Evolutionary conservation across 2,113 vertebrate species (phyloP).

Genomic region (Microtus montanus): DNA sequence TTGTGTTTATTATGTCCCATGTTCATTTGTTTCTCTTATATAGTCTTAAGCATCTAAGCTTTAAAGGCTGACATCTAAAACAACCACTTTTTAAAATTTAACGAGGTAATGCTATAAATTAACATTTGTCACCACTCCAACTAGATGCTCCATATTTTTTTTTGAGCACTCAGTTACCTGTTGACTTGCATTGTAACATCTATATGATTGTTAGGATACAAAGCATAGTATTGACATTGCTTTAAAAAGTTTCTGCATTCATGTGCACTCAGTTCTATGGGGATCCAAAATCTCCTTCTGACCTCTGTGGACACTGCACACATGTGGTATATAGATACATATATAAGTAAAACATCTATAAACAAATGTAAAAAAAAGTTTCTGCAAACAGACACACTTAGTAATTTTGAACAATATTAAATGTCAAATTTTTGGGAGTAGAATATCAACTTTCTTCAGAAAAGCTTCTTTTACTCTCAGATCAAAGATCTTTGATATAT

Average conservation of each 20-base stretch:
- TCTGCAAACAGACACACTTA: neutral
- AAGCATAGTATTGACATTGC: neutral
- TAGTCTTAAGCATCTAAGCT: neutral
- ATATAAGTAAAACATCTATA: no score
- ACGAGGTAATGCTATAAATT: neutral
- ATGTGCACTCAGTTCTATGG: no score
- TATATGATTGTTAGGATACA: neutral
- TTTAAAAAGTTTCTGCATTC: neutral
- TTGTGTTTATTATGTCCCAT: neutral
- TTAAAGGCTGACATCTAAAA: neutral
- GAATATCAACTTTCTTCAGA: neutral
- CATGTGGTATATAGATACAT: no score
- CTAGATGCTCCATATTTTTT: neutral
- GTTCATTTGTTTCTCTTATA: neutral
- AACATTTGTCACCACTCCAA: neutral
- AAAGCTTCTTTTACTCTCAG: neutral
- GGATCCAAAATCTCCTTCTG: no score
- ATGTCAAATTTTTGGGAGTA: neutral
- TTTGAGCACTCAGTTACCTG: neutral
- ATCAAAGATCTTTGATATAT: neutral
- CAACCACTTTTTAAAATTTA: no score
- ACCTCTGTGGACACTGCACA: no score
- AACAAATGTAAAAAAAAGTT: neutral
- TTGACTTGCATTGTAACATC: neutral
- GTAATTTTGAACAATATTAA: neutral